Base-by-base conservation (phyloP, 2,797 vertebrate species). In the Morus bassanus region DNA sequence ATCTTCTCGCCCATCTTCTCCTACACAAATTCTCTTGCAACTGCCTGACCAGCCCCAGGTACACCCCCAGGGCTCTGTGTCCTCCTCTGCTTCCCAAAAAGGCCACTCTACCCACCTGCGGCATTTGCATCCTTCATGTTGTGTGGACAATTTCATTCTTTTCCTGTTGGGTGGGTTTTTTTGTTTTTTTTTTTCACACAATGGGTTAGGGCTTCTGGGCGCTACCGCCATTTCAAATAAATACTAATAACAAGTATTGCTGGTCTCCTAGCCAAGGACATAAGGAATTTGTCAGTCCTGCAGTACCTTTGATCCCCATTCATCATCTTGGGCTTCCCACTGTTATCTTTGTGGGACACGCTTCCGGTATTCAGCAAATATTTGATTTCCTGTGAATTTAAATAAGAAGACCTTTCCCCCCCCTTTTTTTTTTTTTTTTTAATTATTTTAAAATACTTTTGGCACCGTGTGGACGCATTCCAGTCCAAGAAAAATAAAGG, bases 331-430 rank as follows among this genome's bases (percentile, higher is more conserved):
- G 67, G 48, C 95, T 96, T 94, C 96, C 85, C 35, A 1, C 17
- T 17, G 3, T 97, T 97, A 97, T 97, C 97, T 96, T n/a, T 79
- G 83, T 63, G 69, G 91, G 94, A 73, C 94, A 96, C 16, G 57
- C 95, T 98, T 98, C 97, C 97, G 93, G 91, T 50, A n/a, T 51
- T 39, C 85, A 65, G 91, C 96, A 97, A 91, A 93, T 94, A 94
- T 92, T 97, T 96, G 77, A 96, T 97, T 97, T 98, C 97, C 96
- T 97, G 95, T 83, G 78, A 88, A 95, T 95, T 76, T 75, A 91
- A 93, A 96, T 96, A 43, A 96, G 95, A 97, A 96, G 68, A 28
- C 63, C 21, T 64, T 81, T 75, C 22, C 27, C 87, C 53, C 3
- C 53, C 4, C 28, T 5, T 43, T 33, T 25, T n/a, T 59, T 77